Evolutionary conservation across 2,797 vertebrate genomes (phyloP).

Genomic region (Gallinago nigripennis): DNA sequence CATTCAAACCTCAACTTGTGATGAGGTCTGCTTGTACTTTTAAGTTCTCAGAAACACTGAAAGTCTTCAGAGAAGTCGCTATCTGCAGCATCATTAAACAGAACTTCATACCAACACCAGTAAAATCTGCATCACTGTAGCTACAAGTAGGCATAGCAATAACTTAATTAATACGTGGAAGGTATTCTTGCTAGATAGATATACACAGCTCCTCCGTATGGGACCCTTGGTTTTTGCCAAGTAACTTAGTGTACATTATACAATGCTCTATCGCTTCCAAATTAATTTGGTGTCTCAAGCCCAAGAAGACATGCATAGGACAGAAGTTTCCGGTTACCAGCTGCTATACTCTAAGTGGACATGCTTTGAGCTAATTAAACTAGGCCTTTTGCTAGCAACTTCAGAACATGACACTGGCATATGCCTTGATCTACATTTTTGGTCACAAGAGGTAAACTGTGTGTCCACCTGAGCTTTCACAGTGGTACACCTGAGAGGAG

Average conservation of each 20-base stretch:
- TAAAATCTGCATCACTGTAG: fast-evolving
- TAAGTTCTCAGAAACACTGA: not conserved
- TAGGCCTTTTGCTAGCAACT: not conserved
- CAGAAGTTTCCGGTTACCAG: not conserved
- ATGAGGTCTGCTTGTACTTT: fast-evolving
- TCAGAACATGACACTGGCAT: not conserved
- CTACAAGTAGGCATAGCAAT: not conserved
- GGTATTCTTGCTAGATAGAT: not conserved
- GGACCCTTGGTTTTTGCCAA: not conserved
- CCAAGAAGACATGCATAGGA: not conserved
- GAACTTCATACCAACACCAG: fast-evolving
- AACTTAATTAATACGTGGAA: fast-evolving
- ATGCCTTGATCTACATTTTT: fast-evolving
- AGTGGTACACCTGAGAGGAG: not conserved
- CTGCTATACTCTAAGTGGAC: not conserved
- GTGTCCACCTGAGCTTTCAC: not conserved
- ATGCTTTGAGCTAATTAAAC: not conserved
- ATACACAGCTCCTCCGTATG: fast-evolving
- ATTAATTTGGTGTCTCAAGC: not conserved
- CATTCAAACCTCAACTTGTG: not conserved
- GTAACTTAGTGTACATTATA: fast-evolving
- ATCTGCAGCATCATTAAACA: not conserved
- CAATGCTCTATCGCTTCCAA: not conserved
- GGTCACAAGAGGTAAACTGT: not conserved
- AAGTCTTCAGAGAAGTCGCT: not conserved